phyloP scores from a whole-genome alignment of 2,113 vertebrate genomes.

The Stigmatopora argus region DNA sequence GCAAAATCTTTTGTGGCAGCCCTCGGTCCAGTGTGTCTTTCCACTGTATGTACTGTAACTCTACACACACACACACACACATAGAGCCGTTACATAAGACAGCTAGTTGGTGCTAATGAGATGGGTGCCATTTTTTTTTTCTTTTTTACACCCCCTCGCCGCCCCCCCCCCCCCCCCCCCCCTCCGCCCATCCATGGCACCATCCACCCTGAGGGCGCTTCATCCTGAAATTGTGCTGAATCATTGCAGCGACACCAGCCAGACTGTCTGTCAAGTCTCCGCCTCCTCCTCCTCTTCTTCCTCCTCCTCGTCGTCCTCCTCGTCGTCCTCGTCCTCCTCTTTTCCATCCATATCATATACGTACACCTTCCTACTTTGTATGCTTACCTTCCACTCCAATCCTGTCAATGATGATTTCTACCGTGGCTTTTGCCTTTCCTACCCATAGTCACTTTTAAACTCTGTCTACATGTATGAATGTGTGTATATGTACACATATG shows the following conservation, averaged over 20 bases:
- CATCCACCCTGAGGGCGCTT: constrained; percentile 32
- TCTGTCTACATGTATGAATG: too few species aligned
- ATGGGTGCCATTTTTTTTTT: constrained; percentile 36
- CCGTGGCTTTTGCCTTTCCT: not conserved
- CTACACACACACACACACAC: constrained; percentile 8
- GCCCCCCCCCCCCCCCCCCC: too few species aligned
- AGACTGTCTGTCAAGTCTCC: constrained; percentile 38
- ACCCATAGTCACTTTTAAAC: not conserved
- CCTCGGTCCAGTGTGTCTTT: not conserved
- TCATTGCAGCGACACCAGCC: constrained; percentile 45
- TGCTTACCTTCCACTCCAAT: not conserved
- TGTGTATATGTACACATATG: too few species aligned
- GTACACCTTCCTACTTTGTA: not conserved
- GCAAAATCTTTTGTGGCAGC: too few species aligned
- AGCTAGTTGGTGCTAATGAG: constrained; percentile 63
- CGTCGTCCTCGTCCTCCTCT: not conserved
- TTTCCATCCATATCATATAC: not conserved
- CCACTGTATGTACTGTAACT: not conserved
- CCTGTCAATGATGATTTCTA: not conserved
- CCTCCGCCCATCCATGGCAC: constrained; percentile 16
- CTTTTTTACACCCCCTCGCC: too few species aligned
- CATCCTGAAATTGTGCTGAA: constrained; percentile 58
- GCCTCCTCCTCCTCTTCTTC: not conserved
- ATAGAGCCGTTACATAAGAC: constrained; percentile 53
- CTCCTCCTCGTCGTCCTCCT: not conserved